Evolutionary conservation across 2,888 invertebrate species (phyloP).

Genomic region (Drosophila nigritarsus): DNA sequence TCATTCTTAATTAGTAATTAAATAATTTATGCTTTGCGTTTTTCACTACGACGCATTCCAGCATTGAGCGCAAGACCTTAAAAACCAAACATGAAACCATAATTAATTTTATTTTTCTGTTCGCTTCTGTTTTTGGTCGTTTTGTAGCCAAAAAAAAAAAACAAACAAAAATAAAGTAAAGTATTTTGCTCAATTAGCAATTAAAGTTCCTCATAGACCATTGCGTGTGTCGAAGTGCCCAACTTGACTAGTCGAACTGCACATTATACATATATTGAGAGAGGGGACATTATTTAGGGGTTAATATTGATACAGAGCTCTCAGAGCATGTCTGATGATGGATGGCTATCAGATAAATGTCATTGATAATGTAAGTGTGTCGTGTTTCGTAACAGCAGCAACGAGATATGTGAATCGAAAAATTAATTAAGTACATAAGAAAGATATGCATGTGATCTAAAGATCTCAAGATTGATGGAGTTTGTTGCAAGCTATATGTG

Average conservation of each 20-base stretch:
- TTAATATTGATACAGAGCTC: constrained; percentile 25
- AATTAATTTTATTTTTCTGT: constrained; percentile 61
- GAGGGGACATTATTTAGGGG: constrained; percentile 43
- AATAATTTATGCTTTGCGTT: constrained; percentile 80
- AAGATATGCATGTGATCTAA: not conserved
- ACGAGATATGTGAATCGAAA: not conserved
- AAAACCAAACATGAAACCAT: constrained; percentile 71
- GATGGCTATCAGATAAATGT: constrained; percentile 46
- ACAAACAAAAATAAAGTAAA: not conserved
- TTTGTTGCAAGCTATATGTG: not conserved
- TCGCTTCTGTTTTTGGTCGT: constrained; percentile 10
- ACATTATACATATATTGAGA: not conserved
- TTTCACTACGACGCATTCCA: constrained; percentile 41
- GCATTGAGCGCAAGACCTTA: constrained; percentile 30
- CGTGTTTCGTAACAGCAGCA: constrained; percentile 18
- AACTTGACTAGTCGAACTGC: constrained; percentile 23
- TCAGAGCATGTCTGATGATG: constrained; percentile 24
- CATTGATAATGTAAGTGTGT: constrained; percentile 40
- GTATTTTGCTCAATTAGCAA: constrained; percentile 77
- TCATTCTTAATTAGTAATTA: constrained; percentile 80
- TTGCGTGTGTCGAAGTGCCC: constrained; percentile 64
- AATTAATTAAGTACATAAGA: not conserved
- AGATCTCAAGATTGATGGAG: not conserved
- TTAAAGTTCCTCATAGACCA: constrained; percentile 69
- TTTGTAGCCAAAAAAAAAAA: constrained; percentile 50